These are phyloP conservation scores for Seladonia tumulorum DNA, from an alignment of 2,888 invertebrate genomes.

Conservation along the genomic window DNA sequence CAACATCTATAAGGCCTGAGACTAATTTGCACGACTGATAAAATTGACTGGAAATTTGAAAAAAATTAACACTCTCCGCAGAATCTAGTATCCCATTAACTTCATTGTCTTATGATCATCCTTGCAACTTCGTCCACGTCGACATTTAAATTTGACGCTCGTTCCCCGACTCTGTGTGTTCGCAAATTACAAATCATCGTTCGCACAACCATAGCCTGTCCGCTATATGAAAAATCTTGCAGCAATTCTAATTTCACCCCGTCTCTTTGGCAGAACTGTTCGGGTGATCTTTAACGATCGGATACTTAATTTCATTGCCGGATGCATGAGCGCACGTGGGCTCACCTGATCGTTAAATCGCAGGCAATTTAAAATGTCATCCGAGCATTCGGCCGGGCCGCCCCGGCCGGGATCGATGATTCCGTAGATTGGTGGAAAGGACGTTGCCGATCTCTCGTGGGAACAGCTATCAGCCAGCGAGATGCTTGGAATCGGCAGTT, in stretches of 20 bases:
- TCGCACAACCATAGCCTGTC: not conserved
- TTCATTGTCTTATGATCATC: not conserved
- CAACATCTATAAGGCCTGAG: no score
- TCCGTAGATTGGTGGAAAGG: slow-evolving; percentile 42
- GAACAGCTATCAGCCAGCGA: slow-evolving; percentile 51
- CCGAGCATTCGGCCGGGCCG: not conserved
- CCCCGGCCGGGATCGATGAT: slow-evolving; percentile 7
- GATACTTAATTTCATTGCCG: slow-evolving; percentile 5
- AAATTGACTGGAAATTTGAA: not conserved
- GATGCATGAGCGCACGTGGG: not conserved
- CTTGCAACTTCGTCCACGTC: not conserved
- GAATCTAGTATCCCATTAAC: not conserved
- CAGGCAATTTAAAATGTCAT: slow-evolving; percentile 19
- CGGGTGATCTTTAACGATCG: not conserved
- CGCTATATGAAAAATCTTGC: not conserved
- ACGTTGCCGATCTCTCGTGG: slow-evolving; percentile 57
- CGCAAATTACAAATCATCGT: not conserved
- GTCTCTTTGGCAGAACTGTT: not conserved
- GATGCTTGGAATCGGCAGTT: slow-evolving; percentile 35
- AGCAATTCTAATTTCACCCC: not conserved
- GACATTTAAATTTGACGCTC: not conserved
- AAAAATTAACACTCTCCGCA: not conserved
- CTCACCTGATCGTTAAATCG: not conserved
- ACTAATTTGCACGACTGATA: not conserved
- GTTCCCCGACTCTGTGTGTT: not conserved